Evolutionary conservation across 2,888 invertebrate species (phyloP), one percentile per base, ranked within the genome.

Genomic region (Hyposoter dolosus): DNA sequence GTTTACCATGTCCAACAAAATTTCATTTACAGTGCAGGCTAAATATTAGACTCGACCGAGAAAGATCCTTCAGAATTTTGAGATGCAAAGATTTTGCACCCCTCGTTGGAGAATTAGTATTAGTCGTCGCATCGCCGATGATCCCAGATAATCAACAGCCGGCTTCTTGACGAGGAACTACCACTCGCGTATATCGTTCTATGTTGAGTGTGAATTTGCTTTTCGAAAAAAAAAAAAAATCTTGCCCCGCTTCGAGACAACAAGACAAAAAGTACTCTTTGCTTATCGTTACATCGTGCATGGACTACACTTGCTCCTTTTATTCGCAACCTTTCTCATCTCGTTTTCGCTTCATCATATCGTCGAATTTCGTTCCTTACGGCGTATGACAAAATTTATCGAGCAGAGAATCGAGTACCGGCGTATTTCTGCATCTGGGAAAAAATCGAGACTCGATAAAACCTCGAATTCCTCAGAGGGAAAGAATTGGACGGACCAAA

Each of bases 341-440:
- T n/a, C n/a, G n/a, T n/a, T n/a, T n/a, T n/a, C n/a, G n/a, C n/a
- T n/a, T n/a, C n/a, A n/a, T n/a, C n/a, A n/a, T n/a, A n/a, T n/a
- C n/a, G n/a, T n/a, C n/a, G n/a, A n/a, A n/a, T n/a, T n/a, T n/a
- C n/a, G n/a, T n/a, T n/a, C n/a, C n/a, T n/a, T n/a, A n/a, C n/a
- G n/a, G n/a, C n/a, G n/a, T n/a, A n/a, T 32, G 35, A 10, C 63
- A 71, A 45, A 56, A 85, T 71, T 71, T n/a, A n/a, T 76, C 79
- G 66, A 23, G 43, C 45, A 47, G 47, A 35, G 68, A 60, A 40
- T 40, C 40, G 7, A 7, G 40, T 40, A 40, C 40, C 40, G 7
- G 40, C 40, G 40, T 6, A 40, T 40, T 40, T 40, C 10, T 0
- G 10, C 0, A 40, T 40, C 10, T 10, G 1, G 40, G 10, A 40